Base-by-base conservation (phyloP, 2,797 vertebrate species). In the Myripristis murdjan region DNA sequence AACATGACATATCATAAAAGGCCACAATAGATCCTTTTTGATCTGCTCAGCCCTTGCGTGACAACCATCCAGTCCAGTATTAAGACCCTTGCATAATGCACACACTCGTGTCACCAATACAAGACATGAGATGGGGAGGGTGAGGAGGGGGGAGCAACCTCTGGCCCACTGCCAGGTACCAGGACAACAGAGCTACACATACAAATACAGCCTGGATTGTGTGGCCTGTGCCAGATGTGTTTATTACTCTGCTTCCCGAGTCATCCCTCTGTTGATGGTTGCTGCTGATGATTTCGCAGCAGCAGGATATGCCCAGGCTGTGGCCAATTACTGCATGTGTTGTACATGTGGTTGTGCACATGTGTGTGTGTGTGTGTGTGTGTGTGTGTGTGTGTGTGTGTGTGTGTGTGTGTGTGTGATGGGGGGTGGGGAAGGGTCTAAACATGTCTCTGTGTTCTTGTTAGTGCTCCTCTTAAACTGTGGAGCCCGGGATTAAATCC, bases 131-230 rank as follows among this genome's bases (percentile, higher is more conserved):
- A 44, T 43, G 44, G 43, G 18, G 43, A 6, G 41, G 1, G 41
- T 1, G 43, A 2, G 26, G 26, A 26, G 26, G 26, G 26, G 26
- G 28, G n/a, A n/a, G n/a, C 49, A 16, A 5, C 26, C n/a, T 16
- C 51, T 58, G 67, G 57, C 66, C 48, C 31, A 9, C 33, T 69
- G 54, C 22, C 49, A 52, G 12, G 3, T 16, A 6, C 39, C 3
- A 9, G 33, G 56, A 57, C 51, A 68, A 71, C 75, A 79, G 47
- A 23, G 20, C 15, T 8, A 28, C 51, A 68, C 64, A 66, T 33
- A 73, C 24, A 59, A 3, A 55, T 57, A 66, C 67, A 68, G 41
- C n/a, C n/a, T 51, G 62, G 54, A 72, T 31, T 73, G 62, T 70
- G 26, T 57, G 26, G 41, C 31, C 22, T 58, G 60, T 53, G 47